Evolutionary conservation across 2,797 vertebrate species (phyloP).

Genomic region (Sparus aurata): DNA sequence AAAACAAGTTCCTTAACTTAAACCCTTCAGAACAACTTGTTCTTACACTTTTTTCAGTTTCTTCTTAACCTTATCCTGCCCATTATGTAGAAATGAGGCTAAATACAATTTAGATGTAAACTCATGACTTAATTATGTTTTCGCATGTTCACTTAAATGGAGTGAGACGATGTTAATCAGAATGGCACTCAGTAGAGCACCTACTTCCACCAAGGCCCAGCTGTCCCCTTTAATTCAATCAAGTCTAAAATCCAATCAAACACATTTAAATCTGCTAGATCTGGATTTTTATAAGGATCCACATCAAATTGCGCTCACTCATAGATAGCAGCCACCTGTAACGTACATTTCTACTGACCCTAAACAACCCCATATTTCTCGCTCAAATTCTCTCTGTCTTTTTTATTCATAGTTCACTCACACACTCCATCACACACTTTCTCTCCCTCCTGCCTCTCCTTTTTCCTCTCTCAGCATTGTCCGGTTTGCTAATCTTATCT

Average conservation of each 20-base stretch:
- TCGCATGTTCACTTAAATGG: neutral
- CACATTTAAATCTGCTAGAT: too few species aligned
- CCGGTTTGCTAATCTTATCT: constrained; percentile 37
- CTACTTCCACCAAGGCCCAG: too few species aligned
- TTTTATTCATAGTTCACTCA: constrained; percentile 20
- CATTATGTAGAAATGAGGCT: neutral
- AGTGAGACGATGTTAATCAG: neutral
- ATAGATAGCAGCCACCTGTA: neutral
- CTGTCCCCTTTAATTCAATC: too few species aligned
- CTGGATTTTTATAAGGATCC: too few species aligned
- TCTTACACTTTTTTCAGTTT: neutral
- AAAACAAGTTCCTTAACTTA: neutral
- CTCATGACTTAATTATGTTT: neutral
- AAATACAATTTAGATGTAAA: neutral
- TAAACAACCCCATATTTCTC: constrained; percentile 10
- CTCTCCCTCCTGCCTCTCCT: neutral
- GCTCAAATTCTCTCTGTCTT: neutral
- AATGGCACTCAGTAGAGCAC: too few species aligned
- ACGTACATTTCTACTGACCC: neutral
- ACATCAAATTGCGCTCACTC: neutral
- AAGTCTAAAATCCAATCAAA: too few species aligned
- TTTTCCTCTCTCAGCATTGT: constrained; percentile 4
- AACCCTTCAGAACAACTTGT: neutral
- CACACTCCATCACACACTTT: neutral
- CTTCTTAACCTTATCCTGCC: too few species aligned